A percentile compares a stretch with the other conserved stretches of the same genome.
Conservation (phyloP, 2,888 invertebrate species). For the Epirrhoe tristata region DNA sequence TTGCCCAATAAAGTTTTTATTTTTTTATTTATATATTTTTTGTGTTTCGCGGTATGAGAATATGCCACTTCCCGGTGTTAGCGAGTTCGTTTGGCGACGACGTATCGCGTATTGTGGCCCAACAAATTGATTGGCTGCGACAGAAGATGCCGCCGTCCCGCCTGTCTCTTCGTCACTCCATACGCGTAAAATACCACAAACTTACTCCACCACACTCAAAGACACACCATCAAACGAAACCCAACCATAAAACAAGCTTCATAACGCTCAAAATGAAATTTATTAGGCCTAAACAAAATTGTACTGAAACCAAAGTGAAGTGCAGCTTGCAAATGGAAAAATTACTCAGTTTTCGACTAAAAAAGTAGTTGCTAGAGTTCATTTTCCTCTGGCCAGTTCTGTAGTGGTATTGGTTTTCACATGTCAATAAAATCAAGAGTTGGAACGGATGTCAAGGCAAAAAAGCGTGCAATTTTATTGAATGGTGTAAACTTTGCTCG, state of each 20-base stretch:
- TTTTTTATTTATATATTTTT: background rate
- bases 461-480: constrained; percentile 42
- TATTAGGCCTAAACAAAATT: constrained; percentile 14
- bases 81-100: constrained; percentile 72
- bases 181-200: constrained; percentile 59
- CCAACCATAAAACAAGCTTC: constrained; percentile 38
- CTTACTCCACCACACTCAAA: constrained; percentile 33
- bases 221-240: constrained; percentile 31
- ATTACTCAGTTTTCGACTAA: constrained; percentile 17
- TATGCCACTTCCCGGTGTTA: constrained; percentile 56
- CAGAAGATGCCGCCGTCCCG: constrained; percentile 74
- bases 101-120: constrained; percentile 77
- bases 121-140: constrained; percentile 82
- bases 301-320: constrained; percentile 39
- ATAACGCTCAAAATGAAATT: constrained; percentile 18
- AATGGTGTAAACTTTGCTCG: constrained; percentile 28
- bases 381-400: constrained; percentile 10
- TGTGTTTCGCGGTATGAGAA: constrained; percentile 51
- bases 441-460: constrained; percentile 47
- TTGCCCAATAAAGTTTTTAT: too few species aligned
- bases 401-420: constrained; percentile 40
- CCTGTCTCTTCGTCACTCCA: constrained; percentile 79
- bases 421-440: constrained; percentile 51
- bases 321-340: constrained; percentile 35
- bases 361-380: constrained; percentile 1